Conservation (phyloP, 2,797 vertebrate species). For the Gymnothorax reevesii region DNA sequence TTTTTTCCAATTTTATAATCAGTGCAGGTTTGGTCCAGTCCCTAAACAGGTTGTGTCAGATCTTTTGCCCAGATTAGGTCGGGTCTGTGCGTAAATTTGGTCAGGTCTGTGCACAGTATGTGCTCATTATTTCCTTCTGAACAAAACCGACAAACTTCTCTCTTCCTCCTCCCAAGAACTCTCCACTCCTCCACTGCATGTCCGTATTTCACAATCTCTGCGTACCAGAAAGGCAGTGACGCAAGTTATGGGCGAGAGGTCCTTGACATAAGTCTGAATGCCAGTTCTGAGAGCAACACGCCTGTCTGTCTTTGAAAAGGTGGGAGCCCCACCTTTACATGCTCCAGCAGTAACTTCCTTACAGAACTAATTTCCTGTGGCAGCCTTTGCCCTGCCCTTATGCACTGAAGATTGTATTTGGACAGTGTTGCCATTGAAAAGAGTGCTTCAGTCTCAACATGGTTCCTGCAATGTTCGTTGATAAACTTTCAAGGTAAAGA, state of each 20-base stretch:
- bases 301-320: neutral
- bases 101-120: neutral
- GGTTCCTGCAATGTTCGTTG: no score
- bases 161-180: constrained; percentile 3
- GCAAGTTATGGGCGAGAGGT: neutral
- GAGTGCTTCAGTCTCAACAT: no score
- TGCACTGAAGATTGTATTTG: neutral
- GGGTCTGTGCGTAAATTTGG: neutral
- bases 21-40: no score
- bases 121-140: neutral
- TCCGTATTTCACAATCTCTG: constrained; percentile 22
- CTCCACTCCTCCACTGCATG: constrained; percentile 37
- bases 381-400: neutral
- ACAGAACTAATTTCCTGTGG: neutral
- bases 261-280: neutral
- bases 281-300: neutral
- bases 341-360: neutral
- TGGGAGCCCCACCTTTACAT: no score
- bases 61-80: no score
- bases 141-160: neutral
- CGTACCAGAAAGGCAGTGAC: neutral
- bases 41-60: no score
- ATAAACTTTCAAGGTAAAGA: no score
- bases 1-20: no score
- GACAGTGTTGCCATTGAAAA: no score